These are phyloP conservation scores for Pammene fasciana DNA, from an alignment of 2,888 invertebrate species.

Conservation along the genomic window DNA sequence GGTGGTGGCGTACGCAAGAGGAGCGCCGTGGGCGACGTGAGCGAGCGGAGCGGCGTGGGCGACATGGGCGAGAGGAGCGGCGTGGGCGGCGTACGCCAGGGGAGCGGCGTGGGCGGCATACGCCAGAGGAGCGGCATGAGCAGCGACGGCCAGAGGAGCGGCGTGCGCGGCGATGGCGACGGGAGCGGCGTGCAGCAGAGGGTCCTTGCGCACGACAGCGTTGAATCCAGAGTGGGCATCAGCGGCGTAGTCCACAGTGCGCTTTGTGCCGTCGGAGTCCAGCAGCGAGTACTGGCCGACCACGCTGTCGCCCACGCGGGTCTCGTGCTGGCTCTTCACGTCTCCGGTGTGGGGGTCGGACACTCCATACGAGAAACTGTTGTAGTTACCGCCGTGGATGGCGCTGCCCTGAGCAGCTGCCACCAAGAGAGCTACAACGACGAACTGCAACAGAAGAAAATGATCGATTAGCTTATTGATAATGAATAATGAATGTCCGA, in stretches of 20 bases:
- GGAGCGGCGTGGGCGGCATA: constrained; percentile 49
- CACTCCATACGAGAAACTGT: constrained; percentile 77
- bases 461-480: not conserved
- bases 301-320: constrained; percentile 85
- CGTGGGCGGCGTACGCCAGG: constrained; percentile 55
- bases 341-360: constrained; percentile 79
- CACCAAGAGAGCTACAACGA: constrained; percentile 73
- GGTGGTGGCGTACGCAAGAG: constrained; percentile 50
- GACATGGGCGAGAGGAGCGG: constrained; percentile 50
- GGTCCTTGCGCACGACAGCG: constrained; percentile 47
- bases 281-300: constrained; percentile 80
- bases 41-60: constrained; percentile 47
- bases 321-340: constrained; percentile 84
- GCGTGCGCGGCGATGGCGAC: constrained; percentile 52
- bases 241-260: constrained; percentile 82
- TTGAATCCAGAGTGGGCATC: constrained; percentile 48
- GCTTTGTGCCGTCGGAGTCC: constrained; percentile 85
- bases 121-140: constrained; percentile 41
- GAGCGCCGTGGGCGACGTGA: constrained; percentile 44
- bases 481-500: not conserved
- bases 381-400: constrained; percentile 70
- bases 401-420: constrained; percentile 74
- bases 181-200: constrained; percentile 33
- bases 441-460: constrained; percentile 69
- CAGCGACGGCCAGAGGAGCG: constrained; percentile 50